Base-by-base conservation (phyloP, 2,113 vertebrate genomes). In the Podarcis cretensis region DNA sequence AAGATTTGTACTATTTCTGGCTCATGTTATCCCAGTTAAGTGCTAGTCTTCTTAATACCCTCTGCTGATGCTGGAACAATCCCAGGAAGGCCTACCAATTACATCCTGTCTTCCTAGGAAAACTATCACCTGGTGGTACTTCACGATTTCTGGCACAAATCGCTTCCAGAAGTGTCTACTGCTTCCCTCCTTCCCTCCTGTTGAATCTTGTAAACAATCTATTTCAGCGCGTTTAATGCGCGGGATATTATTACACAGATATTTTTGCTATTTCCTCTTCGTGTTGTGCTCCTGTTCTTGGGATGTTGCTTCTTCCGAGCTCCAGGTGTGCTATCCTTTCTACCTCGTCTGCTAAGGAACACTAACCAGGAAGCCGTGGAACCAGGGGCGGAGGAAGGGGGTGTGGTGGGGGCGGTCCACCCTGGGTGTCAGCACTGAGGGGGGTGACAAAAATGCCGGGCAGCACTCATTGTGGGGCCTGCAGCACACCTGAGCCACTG, bases 11-110 rank as follows among this genome's bases (percentile, higher is more conserved):
- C 65, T 76, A 86, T 86, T 23, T 83, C 84, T 74, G 68, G 48
- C 85, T 84, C 65, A 68, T 89, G 86, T 92, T 89, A 93, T 91
- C 86, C 75, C 83, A n/a, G 37, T 92, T 89, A 90, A 91, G 65
- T 86, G 90, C 78, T 57, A 3, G 81, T 82, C 37, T 71, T 90
- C 89, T 92, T 91, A 63, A 66, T 25, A 37, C 6, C 10, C 40
- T 48, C 21, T 65, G 43, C 27, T 57, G 66, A 83, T 35, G 43
- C 10, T 59, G 43, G 4, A 74, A 66, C 21, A 37, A 20, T 13
- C 48, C 35, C 32, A 80, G 66, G 43, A 25, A 87, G n/a, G 4
- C 6, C 43, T 25, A 68, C 65, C 5, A 75, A 25, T 74, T 10
- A 37, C 27, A 57, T 18, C 65, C 32, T 57, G 20, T 7, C n/a